Base-by-base conservation (phyloP, 2,888 invertebrate genomes). In the Aspidiotus rigidus region DNA sequence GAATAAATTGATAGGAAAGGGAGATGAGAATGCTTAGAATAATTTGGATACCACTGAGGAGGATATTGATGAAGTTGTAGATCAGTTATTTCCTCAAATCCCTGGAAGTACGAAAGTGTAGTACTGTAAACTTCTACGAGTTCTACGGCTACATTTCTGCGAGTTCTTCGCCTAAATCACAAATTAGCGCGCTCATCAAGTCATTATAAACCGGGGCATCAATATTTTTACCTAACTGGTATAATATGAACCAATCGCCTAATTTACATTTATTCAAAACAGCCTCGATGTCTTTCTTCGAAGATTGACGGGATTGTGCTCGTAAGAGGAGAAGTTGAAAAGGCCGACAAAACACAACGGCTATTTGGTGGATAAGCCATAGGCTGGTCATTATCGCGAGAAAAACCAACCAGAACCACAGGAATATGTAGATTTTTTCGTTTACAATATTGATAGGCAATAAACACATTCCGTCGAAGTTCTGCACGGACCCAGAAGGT, bases 231-330 rank as follows among this genome's bases (percentile, higher is more conserved):
- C 92, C 90, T 74, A 94, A 83, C 78, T 92, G 90, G 79, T 91
- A 91, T 42, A 94, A 83, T 74, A 93, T 85, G 79, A 93, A 93
- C 93, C 93, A 93, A 79, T 93, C 93, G 7, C 91, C 92, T 75
- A 92, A 89, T 77, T 90, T 88, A 78, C 90, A 86, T 76, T 85
- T 85, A 74, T 86, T 83, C 15, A 89, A 84, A 74, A 93, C 89
- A 28, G 81, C 80, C 76, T 90, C 87, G 72, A 93, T 86, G 76
- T 92, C 86, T 86, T 0, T 86, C 84, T 73, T 86, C 1, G 86
- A 84, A 16, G 89, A 86, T 74, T 89, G 83, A 73, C 89, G 86
- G 76, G 90, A 90, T 75, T 90, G 85, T 41, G 91, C 89, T 72
- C 91, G 86, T 73, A 93, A 80, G 73, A 93, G 82, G 77, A 90